Percentiles rank a stretch among this genome's conserved stretches.
Evolutionary conservation across 1,140 invertebrate species (phyloP).

Genomic region (Triops longicaudatus): DNA sequence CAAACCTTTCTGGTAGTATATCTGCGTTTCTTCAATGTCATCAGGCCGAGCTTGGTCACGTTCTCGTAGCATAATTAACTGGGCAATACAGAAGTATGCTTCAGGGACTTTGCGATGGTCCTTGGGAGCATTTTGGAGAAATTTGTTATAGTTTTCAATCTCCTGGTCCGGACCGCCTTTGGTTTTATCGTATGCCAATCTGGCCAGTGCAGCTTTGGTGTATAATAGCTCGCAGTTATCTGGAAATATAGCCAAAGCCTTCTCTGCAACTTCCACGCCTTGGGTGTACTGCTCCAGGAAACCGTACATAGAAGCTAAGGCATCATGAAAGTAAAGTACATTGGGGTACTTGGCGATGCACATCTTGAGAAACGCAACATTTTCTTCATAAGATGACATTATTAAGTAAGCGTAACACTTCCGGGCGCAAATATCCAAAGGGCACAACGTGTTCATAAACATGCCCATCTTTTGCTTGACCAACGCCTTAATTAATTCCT

Average conservation of each 20-base stretch:
- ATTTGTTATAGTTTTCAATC: background rate
- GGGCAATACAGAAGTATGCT: background rate
- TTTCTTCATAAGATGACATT: background rate
- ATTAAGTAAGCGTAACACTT: background rate
- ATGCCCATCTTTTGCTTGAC: background rate
- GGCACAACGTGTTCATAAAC: background rate
- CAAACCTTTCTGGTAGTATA: background rate
- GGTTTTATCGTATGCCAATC: background rate
- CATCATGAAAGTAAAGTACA: background rate
- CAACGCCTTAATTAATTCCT: background rate
- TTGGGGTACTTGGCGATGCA: background rate
- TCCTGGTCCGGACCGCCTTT: background rate
- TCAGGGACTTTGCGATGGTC: constrained; percentile 8
- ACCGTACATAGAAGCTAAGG: background rate
- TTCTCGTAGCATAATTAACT: background rate
- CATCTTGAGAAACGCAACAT: background rate
- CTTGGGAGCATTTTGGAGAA: background rate
- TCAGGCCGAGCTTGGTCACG: background rate
- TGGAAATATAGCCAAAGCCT: background rate
- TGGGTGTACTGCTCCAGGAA: background rate
- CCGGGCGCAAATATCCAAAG: background rate
- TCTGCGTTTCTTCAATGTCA: background rate
- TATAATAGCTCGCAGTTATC: background rate
- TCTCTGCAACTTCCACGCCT: background rate
- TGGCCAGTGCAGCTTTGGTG: background rate